phyloP scores from a whole-genome alignment of 2,888 invertebrate species.

The Heliconius cydno region DNA sequence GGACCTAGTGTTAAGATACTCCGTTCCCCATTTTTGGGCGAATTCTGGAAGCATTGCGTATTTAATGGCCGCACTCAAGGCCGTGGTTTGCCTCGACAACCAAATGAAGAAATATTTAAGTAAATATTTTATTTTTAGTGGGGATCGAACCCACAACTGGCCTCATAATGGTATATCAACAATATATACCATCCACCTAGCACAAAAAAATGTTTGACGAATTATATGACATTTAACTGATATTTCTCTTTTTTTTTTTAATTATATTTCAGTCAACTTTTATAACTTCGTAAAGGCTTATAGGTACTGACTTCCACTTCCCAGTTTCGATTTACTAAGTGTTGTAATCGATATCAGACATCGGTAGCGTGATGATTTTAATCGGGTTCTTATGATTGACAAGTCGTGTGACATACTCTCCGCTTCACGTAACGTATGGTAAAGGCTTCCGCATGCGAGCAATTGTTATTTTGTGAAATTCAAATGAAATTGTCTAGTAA shows the following conservation, averaged over 20 bases:
- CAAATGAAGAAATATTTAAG: too few relatives aligned
- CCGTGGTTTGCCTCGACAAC: too few relatives aligned
- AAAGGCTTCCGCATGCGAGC: slow-evolving; percentile 43
- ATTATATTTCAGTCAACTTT: not conserved
- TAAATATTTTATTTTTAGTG: too few relatives aligned
- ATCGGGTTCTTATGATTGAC: slow-evolving; percentile 65
- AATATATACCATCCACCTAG: too few relatives aligned
- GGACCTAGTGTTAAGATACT: too few relatives aligned
- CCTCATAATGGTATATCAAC: not conserved
- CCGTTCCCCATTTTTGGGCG: too few relatives aligned
- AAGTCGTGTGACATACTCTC: slow-evolving; percentile 72
- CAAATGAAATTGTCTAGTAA: not conserved
- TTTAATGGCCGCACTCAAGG: too few relatives aligned
- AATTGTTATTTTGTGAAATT: slow-evolving; percentile 14
- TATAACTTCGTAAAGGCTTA: not conserved
- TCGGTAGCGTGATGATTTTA: slow-evolving; percentile 52
- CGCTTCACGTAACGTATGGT: slow-evolving; percentile 55
- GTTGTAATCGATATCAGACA: slow-evolving; percentile 50
- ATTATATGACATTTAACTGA: not conserved
- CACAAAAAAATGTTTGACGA: not conserved
- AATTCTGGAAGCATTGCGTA: too few relatives aligned
- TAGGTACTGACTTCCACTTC: not conserved
- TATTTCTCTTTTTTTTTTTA: not conserved
- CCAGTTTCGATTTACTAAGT: slow-evolving; percentile 50
- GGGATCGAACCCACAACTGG: too few relatives aligned